Percentiles rank a stretch among this genome's conserved stretches.
Evolutionary conservation across 1,140 invertebrate genomes (phyloP).

Genomic region (Caenorhabditis latens): DNA sequence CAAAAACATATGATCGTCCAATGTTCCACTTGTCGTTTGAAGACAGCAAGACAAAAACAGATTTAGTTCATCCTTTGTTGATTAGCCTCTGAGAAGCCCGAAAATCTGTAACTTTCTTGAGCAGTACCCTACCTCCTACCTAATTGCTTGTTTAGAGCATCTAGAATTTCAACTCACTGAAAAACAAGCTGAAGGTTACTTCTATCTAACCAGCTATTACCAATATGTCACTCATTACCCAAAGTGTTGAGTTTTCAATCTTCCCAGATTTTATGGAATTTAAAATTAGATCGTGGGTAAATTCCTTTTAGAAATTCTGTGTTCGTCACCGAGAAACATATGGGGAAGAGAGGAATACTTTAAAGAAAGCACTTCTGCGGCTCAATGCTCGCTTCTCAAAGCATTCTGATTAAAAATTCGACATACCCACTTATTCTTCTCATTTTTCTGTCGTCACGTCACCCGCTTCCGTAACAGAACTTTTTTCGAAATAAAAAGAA

Average conservation of each 20-base stretch:
- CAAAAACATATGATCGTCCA: background rate
- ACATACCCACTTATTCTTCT: constrained; percentile 17
- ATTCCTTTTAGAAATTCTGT: background rate
- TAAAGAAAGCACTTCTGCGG: constrained; percentile 2
- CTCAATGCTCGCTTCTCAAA: background rate
- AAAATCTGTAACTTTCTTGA: constrained; percentile 9
- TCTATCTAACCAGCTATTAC: background rate
- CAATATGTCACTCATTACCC: background rate
- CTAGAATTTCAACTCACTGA: background rate
- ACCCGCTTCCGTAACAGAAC: background rate
- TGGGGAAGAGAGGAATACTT: background rate
- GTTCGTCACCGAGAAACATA: background rate
- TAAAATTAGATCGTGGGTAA: background rate
- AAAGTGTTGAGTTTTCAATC: background rate
- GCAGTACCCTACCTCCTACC: too few species aligned
- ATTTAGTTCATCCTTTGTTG: background rate
- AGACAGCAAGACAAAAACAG: background rate
- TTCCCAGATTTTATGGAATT: background rate
- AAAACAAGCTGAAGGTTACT: background rate
- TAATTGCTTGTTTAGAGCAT: background rate
- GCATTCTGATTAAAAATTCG: constrained; percentile 20
- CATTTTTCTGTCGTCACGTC: background rate
- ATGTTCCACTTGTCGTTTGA: background rate
- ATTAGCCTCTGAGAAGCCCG: background rate
- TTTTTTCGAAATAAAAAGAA: background rate